phyloP scores from a whole-genome alignment of 1,140 invertebrate species.

The Tachypleus tridentatus region DNA sequence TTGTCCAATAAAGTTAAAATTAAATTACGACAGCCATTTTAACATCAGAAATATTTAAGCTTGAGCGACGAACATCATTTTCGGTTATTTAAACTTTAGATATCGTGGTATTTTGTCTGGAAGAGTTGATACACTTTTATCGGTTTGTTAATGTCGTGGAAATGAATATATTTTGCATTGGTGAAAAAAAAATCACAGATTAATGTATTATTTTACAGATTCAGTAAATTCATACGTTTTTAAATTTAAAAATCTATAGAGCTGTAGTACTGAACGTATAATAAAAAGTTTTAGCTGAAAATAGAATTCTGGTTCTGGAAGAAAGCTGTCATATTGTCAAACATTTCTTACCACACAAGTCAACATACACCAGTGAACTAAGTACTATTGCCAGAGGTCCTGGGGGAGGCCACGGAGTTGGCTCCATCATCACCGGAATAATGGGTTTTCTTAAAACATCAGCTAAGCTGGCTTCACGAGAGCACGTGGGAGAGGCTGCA shows the following conservation, averaged over 20 bases:
- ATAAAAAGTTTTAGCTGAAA: no score
- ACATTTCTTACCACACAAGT: constrained; percentile 32
- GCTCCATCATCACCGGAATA: constrained; percentile 35
- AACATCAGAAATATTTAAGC: background rate
- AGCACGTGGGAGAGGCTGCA: constrained; percentile 35
- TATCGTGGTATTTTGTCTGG: background rate
- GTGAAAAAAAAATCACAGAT: no score
- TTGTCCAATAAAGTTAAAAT: background rate
- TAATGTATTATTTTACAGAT: no score
- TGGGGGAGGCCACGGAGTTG: constrained; percentile 38
- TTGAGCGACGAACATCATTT: background rate
- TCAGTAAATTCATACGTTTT: no score
- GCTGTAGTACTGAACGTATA: no score
- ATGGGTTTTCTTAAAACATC: constrained; percentile 38
- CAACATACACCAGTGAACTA: constrained; percentile 37
- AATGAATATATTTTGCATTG: no score
- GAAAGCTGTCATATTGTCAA: background rate
- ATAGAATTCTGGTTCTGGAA: background rate
- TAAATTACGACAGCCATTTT: background rate
- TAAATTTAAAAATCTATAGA: no score
- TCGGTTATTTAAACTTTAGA: background rate
- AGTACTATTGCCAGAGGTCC: constrained; percentile 37
- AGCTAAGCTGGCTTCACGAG: constrained; percentile 36
- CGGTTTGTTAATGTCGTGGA: no score
- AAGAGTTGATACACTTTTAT: no score